These are phyloP conservation scores for Malachius bipustulatus DNA, from an alignment of 2,888 invertebrate genomes.

Conservation along the genomic window DNA sequence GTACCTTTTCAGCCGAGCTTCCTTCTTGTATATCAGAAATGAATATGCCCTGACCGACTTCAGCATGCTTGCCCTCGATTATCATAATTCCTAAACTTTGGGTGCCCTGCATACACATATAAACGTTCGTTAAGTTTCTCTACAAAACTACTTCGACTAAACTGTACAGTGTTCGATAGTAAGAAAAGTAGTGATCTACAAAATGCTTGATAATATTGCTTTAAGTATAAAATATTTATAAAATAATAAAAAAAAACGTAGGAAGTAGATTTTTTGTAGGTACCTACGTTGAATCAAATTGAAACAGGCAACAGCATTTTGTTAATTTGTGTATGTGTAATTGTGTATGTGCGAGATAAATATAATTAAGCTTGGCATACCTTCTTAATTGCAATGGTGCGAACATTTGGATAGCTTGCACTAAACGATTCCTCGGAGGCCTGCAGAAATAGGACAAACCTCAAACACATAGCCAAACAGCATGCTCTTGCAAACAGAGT, in stretches of 20 bases:
- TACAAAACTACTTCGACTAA: no score
- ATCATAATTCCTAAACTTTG: slow-evolving; percentile 88
- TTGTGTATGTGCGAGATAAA: slow-evolving; percentile 7
- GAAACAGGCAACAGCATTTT: slow-evolving; percentile 1
- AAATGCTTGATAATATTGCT: no score
- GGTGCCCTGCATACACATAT: slow-evolving; percentile 58
- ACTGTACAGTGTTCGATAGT: no score
- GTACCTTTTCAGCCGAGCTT: slow-evolving; percentile 75
- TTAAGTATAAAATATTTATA: no score
- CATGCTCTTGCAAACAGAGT: slow-evolving; percentile 17
- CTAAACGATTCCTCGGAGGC: slow-evolving; percentile 54
- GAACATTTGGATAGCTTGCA: slow-evolving; percentile 64
- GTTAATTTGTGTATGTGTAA: not conserved
- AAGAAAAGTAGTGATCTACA: no score
- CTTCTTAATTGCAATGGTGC: slow-evolving; percentile 75
- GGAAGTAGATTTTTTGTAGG: no score
- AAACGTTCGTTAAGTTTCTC: no score
- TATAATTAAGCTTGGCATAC: no score
- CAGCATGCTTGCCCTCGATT: slow-evolving; percentile 85
- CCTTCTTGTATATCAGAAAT: slow-evolving; percentile 87
- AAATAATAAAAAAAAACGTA: no score
- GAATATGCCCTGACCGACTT: slow-evolving; percentile 86
- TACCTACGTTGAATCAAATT: not conserved
- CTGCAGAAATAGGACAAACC: slow-evolving; percentile 40
- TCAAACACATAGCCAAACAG: slow-evolving; percentile 29